phyloP scores from a whole-genome alignment of 1,140 invertebrate genomes.

The Polyergus mexicanus region DNA sequence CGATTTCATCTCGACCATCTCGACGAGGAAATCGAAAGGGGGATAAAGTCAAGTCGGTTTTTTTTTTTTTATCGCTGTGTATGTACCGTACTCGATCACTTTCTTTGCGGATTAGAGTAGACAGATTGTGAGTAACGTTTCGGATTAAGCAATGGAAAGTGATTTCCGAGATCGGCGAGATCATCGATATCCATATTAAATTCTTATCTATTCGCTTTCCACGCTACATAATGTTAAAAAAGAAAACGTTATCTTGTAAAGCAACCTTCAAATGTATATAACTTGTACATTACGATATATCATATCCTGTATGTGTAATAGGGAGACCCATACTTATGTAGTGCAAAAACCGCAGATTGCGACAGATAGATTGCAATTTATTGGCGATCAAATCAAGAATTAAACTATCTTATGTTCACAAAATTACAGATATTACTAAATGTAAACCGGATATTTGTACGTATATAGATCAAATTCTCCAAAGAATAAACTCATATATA shows the following conservation, averaged over 20 bases:
- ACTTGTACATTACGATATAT: conserved; percentile 9
- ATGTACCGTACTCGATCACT: neutral
- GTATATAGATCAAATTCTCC: neutral
- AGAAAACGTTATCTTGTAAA: neutral
- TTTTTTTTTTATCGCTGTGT: neutral
- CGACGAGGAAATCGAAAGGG: neutral
- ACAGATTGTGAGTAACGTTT: neutral
- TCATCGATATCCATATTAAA: conserved; percentile 21
- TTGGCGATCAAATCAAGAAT: neutral
- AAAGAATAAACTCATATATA: neutral
- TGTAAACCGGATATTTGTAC: neutral
- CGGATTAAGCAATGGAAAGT: conserved; percentile 56
- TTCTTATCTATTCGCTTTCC: conserved; percentile 35
- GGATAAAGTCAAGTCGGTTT: conserved; percentile 10
- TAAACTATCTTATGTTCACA: neutral
- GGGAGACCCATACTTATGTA: neutral
- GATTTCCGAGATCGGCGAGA: conserved; percentile 31
- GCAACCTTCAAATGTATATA: conserved; percentile 28
- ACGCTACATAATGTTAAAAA: conserved; percentile 16
- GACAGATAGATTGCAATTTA: neutral
- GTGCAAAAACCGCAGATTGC: neutral
- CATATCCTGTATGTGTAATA: no score
- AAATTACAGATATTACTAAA: conserved; percentile 2
- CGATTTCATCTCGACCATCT: conserved; percentile 13
- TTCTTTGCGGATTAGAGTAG: conserved; percentile 53